Conservation (phyloP, 2,113 vertebrate species). For the Cinclus cinclus region DNA sequence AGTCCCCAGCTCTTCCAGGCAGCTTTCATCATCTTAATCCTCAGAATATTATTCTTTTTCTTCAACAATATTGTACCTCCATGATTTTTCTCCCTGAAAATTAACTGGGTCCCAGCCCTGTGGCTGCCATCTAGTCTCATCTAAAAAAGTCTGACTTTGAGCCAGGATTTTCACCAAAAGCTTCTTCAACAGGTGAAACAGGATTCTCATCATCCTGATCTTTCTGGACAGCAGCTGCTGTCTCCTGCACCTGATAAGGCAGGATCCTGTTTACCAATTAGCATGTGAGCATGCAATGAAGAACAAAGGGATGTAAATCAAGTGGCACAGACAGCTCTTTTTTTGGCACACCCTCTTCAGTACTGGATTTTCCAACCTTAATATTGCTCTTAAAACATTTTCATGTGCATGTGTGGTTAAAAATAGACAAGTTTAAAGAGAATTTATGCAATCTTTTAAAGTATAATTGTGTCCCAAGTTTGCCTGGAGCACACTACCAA, state of each 20-base stretch:
- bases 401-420: not conserved
- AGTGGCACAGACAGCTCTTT: not conserved
- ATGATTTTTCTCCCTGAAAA: not conserved
- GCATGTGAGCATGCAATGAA: not conserved
- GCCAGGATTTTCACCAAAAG: not conserved
- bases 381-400: not conserved
- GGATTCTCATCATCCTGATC: slow-evolving; percentile 19
- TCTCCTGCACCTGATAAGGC: not conserved
- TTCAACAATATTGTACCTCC: not conserved
- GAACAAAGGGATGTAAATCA: not conserved
- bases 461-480: not conserved
- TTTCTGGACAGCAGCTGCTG: slow-evolving; percentile 21
- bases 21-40: slow-evolving; percentile 7
- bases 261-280: slow-evolving; percentile 44
- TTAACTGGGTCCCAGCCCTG: not conserved
- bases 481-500: not conserved
- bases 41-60: not conserved
- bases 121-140: not conserved
- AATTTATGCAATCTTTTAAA: not conserved
- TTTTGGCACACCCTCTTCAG: not conserved
- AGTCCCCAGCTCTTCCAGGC: not conserved
- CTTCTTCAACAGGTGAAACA: slow-evolving; percentile 6
- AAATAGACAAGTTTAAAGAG: not conserved
- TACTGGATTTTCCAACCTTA: not conserved
- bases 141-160: not conserved